phyloP scores from a whole-genome alignment of 2,113 vertebrate species.

The Xyrauchen texanus region DNA sequence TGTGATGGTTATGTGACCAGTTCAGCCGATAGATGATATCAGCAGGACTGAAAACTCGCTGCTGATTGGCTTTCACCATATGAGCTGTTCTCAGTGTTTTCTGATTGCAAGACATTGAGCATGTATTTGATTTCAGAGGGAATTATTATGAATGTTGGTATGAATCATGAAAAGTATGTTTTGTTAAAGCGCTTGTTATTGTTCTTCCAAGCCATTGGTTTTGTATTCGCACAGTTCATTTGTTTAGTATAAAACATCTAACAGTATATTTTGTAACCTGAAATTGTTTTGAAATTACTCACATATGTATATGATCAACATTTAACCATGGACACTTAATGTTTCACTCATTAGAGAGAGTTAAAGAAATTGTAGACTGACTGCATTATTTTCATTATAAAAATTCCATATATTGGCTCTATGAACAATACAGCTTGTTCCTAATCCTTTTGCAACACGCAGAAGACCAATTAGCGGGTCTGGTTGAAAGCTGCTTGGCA shows the following conservation, averaged over 20 bases:
- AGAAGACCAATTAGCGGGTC: slow-evolving; percentile 24
- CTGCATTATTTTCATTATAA: slow-evolving; percentile 22
- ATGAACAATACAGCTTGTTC: slow-evolving; percentile 1
- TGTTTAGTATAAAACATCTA: slow-evolving; percentile 7
- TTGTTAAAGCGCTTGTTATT: slow-evolving; percentile 6
- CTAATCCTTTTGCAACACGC: slow-evolving; percentile 29
- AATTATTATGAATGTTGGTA: neutral
- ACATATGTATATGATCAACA: neutral
- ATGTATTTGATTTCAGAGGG: neutral
- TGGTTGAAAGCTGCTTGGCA: slow-evolving; percentile 32
- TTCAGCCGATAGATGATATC: neutral
- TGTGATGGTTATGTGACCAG: too few relatives aligned
- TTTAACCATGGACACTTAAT: slow-evolving; percentile 14
- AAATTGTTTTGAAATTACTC: neutral
- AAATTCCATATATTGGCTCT: slow-evolving; percentile 34
- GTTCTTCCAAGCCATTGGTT: neutral
- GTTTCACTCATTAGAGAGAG: slow-evolving; percentile 12
- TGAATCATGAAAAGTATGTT: neutral
- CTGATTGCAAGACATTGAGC: too few relatives aligned
- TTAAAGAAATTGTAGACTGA: neutral
- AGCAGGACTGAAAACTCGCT: too few relatives aligned
- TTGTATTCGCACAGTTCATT: slow-evolving; percentile 1
- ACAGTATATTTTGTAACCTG: neutral
- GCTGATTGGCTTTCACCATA: too few relatives aligned
- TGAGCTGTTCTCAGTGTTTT: too few relatives aligned